Evolutionary conservation across 2,113 vertebrate species (phyloP).

Genomic region (Bagarius yarrelli): DNA sequence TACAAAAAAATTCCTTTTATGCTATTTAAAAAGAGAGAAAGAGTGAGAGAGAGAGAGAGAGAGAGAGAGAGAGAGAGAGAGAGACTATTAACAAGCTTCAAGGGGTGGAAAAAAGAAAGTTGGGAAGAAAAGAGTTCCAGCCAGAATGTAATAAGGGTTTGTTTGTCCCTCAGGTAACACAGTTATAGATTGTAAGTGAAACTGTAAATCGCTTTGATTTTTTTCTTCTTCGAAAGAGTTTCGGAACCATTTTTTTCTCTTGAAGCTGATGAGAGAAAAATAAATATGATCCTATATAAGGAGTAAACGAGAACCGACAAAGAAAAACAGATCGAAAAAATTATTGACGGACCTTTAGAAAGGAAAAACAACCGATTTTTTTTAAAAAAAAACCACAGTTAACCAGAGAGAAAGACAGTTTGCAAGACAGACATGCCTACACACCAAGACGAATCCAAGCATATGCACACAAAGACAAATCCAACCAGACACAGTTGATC

Average conservation of each 20-base stretch:
- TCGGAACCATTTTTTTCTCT: neutral
- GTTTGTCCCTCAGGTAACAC: conserved; percentile 1
- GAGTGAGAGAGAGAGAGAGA: neutral
- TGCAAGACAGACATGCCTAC: too few relatives aligned
- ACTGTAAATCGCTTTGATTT: neutral
- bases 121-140: neutral
- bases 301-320: neutral
- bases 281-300: neutral
- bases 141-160: neutral
- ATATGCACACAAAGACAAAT: too few relatives aligned
- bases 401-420: too few relatives aligned
- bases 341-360: too few relatives aligned
- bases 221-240: neutral
- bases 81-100: neutral
- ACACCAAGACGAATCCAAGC: too few relatives aligned
- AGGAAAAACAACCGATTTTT: too few relatives aligned
- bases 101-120: neutral
- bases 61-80: neutral
- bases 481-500: too few relatives aligned
- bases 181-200: conserved; percentile 13
- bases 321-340: too few relatives aligned
- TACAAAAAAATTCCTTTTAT: neutral
- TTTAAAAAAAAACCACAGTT: too few relatives aligned
- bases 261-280: neutral
- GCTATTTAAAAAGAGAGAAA: neutral